These are phyloP conservation scores for Matsumurasca onukii DNA, from an alignment of 1,140 invertebrate genomes.

Conservation along the genomic window DNA sequence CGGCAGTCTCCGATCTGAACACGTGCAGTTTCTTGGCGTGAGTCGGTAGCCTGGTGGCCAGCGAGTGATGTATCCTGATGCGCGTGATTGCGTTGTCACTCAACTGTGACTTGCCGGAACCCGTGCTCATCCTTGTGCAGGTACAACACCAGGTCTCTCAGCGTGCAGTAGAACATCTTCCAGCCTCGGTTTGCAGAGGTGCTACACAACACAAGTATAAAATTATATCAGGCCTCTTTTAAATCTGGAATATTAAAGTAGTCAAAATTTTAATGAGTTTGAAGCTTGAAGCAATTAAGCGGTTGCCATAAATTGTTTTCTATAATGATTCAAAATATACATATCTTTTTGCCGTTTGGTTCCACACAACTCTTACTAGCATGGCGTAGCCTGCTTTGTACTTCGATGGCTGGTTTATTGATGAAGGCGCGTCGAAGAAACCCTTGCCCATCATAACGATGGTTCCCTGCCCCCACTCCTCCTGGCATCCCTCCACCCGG, in stretches of 20 bases:
- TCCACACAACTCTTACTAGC: conserved; percentile 96
- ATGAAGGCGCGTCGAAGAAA: conserved; percentile 37
- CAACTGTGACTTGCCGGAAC: conserved; percentile 76
- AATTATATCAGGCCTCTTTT: no score
- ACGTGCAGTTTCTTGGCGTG: conserved; percentile 98
- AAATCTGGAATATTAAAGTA: no score
- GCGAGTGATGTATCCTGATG: conserved; percentile 90
- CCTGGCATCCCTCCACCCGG: conserved; percentile 22
- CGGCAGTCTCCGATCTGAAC: conserved; percentile 92
- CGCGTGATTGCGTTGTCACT: conserved; percentile 72
- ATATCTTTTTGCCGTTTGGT: conserved; percentile 93
- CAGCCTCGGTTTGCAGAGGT: conserved; percentile 94
- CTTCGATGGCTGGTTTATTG: conserved; percentile 74
- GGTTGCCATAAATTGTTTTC: no score
- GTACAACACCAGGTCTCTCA: conserved; percentile 94
- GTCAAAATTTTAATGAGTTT: no score
- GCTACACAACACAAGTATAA: conserved; percentile 64
- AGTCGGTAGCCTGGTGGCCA: conserved; percentile 92
- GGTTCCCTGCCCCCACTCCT: conserved; percentile 32
- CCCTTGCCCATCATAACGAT: conserved; percentile 35
- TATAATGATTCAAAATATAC: conserved; percentile 44
- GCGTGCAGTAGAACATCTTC: conserved; percentile 98
- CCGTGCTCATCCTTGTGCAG: conserved; percentile 96
- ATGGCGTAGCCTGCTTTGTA: conserved; percentile 99
- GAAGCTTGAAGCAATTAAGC: no score